Conservation (phyloP, 2,113 vertebrate species). For the Gobiocypris rarus region DNA sequence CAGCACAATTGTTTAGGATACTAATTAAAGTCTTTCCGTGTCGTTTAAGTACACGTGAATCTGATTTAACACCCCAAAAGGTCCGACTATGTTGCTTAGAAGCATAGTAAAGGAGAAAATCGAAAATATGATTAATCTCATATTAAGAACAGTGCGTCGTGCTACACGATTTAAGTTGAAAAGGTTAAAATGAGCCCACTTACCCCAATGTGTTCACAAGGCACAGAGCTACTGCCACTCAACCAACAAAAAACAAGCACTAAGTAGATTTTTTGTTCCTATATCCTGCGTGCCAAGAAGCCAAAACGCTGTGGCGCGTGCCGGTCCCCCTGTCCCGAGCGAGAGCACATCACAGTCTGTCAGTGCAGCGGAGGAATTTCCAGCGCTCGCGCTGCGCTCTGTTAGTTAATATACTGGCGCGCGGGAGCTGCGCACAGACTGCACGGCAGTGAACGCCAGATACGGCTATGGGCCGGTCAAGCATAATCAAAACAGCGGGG, state of each 20-base stretch:
- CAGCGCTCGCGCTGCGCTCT: slow-evolving; percentile 19
- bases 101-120: background rate
- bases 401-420: background rate
- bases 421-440: slow-evolving; percentile 1
- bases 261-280: slow-evolving; percentile 18
- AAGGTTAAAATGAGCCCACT: background rate
- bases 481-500: slow-evolving; percentile 11
- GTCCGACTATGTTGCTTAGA: background rate
- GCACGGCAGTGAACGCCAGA: background rate
- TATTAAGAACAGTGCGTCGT: background rate
- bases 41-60: background rate
- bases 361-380: slow-evolving; percentile 40
- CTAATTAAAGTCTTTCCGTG: background rate
- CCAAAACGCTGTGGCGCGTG: slow-evolving; percentile 15
- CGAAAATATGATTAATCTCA: background rate
- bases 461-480: background rate
- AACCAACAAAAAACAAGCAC: background rate
- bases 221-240: background rate
- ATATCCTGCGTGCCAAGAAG: slow-evolving; percentile 7
- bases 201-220: slow-evolving; percentile 33
- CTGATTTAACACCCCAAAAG: background rate
- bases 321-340: slow-evolving; percentile 33
- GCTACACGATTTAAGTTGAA: background rate
- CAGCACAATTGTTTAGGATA: background rate
- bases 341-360: slow-evolving; percentile 32